Evolutionary conservation across 2,888 invertebrate genomes (phyloP), one percentile per base, ranked within the genome.

Genomic region (Cheilosia urbana): DNA sequence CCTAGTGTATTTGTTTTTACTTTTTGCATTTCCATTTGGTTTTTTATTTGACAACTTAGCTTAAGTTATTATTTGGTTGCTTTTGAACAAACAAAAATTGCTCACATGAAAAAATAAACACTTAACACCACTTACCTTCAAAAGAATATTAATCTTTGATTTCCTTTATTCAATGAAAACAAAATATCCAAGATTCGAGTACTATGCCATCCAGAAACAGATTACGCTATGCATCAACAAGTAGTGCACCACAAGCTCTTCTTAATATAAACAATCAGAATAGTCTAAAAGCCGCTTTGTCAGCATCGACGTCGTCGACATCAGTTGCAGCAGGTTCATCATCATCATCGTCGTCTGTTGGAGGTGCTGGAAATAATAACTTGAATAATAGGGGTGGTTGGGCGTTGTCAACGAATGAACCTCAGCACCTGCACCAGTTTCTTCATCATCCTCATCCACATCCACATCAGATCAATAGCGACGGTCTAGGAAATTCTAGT

Each of bases 201-300:
- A 83, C 66, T 80, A 89, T 89, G 89, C 88, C 89, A 88, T 88
- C 88, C 71, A 88, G 88, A 87, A 83, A 88, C 63, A 88, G 88
- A 66, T 73, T 88, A 72, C 89, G 89, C 53, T 87, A 89, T 84
- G 84, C 88, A 87, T 87, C 88, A 68, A 88, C 87, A 63, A 88
- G 81, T 88, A 88, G 87, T 87, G 88, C 88, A 73, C 87, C 88
- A 60, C 88, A 88, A 84, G 73, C 87, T 58, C 87, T 88, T 45
- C 75, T 88, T 75, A 88, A 87, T 69, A 88, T 87, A 87, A 82
- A 82, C 69, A 87, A 80, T 81, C 73, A 80, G 69, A 80, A 84
- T 53, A 80, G 62, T 65, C 63, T 84, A 37, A 80, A 81, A 55
- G 72, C 63, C 66, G 66, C 63, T 55, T 47, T 69, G 34, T 66